Conservation (phyloP, 1,140 invertebrate genomes). For the Octopus sinensis region DNA sequence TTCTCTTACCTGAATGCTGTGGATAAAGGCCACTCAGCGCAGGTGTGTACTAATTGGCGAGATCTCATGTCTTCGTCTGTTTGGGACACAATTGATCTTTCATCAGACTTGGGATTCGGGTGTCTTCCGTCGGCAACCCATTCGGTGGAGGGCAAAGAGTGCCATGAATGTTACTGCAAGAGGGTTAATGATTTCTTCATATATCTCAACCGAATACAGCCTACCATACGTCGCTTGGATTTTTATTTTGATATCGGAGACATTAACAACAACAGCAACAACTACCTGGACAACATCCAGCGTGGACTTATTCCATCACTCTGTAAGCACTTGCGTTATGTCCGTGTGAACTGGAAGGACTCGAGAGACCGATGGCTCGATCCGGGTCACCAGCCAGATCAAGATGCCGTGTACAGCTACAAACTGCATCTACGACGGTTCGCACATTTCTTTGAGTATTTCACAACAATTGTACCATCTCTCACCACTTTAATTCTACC, state of each 20-base stretch:
- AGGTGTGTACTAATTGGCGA: conserved; percentile 46
- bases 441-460: conserved; percentile 46
- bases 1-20: conserved; percentile 44
- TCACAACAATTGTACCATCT: conserved; percentile 40
- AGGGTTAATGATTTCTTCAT: conserved; percentile 39
- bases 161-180: conserved; percentile 43
- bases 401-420: conserved; percentile 42
- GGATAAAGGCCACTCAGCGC: conserved; percentile 39
- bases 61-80: conserved; percentile 38
- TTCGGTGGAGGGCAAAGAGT: conserved; percentile 28
- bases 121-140: conserved; percentile 38
- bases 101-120: conserved; percentile 42
- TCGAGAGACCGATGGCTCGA: conserved; percentile 40
- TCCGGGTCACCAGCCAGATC: conserved; percentile 22
- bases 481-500: conserved; percentile 47
- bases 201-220: conserved; percentile 35
- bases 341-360: conserved; percentile 52
- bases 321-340: conserved; percentile 36
- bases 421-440: conserved; percentile 44
- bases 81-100: conserved; percentile 41
- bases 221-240: conserved; percentile 41
- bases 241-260: conserved; percentile 53
- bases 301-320: conserved; percentile 33
- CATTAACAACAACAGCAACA: conserved; percentile 18
- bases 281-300: conserved; percentile 38